Evolutionary conservation across 92 coral and sea anemone species (phyloP).

Genomic region (Bergia puertoricense): DNA sequence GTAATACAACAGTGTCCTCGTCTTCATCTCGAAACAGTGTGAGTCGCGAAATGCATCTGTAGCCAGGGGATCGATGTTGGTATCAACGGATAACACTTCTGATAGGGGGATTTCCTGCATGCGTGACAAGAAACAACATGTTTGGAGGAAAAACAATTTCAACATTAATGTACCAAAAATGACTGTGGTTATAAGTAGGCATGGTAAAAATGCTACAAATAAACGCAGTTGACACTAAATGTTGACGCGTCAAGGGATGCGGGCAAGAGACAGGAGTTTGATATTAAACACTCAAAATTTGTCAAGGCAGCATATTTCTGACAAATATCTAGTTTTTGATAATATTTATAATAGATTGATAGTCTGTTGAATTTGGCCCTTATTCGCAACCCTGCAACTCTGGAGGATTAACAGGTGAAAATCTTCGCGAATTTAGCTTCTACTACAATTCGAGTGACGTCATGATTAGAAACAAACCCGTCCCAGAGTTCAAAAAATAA

Average conservation of each 20-base stretch:
- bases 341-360: not conserved
- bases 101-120: constrained; percentile 91
- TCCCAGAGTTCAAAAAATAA: no score
- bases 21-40: constrained; percentile 97
- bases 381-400: not conserved
- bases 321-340: not conserved
- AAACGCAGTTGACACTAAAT: no score
- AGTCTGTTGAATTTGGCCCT: not conserved
- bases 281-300: not conserved
- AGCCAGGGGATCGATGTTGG: constrained; percentile 88
- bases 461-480: no score
- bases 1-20: constrained; percentile 81
- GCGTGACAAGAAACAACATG: not conserved
- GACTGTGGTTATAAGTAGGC: no score
- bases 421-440: no score
- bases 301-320: no score
- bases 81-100: constrained; percentile 92
- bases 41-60: constrained; percentile 93
- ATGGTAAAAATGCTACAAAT: no score
- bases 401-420: no score
- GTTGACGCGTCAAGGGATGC: not conserved
- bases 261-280: not conserved
- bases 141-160: not conserved
- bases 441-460: no score
- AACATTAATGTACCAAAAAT: not conserved